Conservation (phyloP, 2,113 vertebrate species). For the Thymallus thymallus region DNA sequence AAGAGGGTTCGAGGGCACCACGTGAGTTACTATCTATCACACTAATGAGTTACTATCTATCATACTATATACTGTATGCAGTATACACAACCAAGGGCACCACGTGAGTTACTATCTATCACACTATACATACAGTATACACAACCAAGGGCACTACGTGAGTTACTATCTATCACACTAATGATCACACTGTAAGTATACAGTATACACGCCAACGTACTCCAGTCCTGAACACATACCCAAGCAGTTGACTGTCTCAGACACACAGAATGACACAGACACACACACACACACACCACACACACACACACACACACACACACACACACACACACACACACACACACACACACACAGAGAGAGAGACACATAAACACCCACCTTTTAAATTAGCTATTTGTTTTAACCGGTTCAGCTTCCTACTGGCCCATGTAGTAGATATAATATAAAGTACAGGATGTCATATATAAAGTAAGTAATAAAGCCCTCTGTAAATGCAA, state of each 20-base stretch:
- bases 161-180: conserved; percentile 56
- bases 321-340: not conserved
- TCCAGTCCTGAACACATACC: not conserved
- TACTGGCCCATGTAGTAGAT: too few relatives aligned
- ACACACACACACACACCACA: not conserved
- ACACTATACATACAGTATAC: too few relatives aligned
- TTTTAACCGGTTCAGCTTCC: too few relatives aligned
- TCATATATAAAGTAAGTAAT: too few relatives aligned
- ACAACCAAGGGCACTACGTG: conserved; percentile 87
- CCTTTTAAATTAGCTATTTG: not conserved
- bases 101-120: conserved; percentile 80
- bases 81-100: too few relatives aligned
- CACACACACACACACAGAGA: not conserved
- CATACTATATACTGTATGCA: too few relatives aligned
- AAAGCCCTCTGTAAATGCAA: not conserved
- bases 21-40: conserved; percentile 72
- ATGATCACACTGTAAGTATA: too few relatives aligned
- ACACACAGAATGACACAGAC: not conserved
- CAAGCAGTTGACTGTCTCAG: not conserved
- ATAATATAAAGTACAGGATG: too few relatives aligned
- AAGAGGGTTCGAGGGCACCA: conserved; percentile 87
- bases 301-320: not conserved
- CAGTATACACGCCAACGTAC: not conserved
- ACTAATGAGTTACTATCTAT: not conserved
- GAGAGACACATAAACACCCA: not conserved